Evolutionary conservation across 2,888 invertebrate species (phyloP).

Genomic region (Drosophila rubida): DNA sequence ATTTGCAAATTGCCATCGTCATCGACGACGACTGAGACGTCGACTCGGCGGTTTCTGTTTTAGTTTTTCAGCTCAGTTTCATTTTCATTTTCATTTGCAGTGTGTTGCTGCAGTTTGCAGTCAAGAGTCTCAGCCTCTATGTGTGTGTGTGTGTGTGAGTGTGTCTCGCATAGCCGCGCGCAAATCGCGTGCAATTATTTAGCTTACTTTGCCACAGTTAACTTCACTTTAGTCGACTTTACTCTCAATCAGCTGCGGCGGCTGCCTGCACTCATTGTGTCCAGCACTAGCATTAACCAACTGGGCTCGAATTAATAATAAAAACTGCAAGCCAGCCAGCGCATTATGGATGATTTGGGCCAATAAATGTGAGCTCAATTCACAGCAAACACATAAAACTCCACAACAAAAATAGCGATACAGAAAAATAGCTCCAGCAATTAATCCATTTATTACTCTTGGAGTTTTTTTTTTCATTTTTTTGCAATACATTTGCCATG

Average conservation of each 20-base stretch:
- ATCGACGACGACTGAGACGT: conserved; percentile 39
- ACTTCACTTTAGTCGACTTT: conserved; percentile 47
- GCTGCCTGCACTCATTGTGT: conserved; percentile 26
- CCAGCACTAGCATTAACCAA: conserved; percentile 66
- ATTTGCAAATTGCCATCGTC: conserved; percentile 75
- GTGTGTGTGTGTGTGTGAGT: conserved; percentile 11
- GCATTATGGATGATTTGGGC: conserved; percentile 69
- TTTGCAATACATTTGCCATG: conserved; percentile 12
- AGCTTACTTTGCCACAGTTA: conserved; percentile 59
- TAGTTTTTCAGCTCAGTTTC: conserved; percentile 14
- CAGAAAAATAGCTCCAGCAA: conserved; percentile 37
- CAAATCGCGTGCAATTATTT: conserved; percentile 81
- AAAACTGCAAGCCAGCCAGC: conserved; percentile 44
- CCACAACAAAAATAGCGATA: not conserved
- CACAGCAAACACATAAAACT: conserved; percentile 17
- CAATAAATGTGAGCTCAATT: conserved; percentile 54
- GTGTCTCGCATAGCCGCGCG: conserved; percentile 62
- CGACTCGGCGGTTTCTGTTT: conserved; percentile 39
- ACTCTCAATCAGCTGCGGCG: conserved; percentile 56
- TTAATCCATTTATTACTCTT: conserved; percentile 63
- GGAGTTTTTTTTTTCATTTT: not conserved
- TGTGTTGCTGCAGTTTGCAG: too few species aligned
- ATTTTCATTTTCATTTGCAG: conserved; percentile 22
- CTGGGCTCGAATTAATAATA: conserved; percentile 58
- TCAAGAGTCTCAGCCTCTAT: conserved; percentile 38